Percentiles rank a stretch among this genome's conserved stretches.
Evolutionary conservation across 1,140 invertebrate species (phyloP).

Genomic region (Bilobella aurantiaca): DNA sequence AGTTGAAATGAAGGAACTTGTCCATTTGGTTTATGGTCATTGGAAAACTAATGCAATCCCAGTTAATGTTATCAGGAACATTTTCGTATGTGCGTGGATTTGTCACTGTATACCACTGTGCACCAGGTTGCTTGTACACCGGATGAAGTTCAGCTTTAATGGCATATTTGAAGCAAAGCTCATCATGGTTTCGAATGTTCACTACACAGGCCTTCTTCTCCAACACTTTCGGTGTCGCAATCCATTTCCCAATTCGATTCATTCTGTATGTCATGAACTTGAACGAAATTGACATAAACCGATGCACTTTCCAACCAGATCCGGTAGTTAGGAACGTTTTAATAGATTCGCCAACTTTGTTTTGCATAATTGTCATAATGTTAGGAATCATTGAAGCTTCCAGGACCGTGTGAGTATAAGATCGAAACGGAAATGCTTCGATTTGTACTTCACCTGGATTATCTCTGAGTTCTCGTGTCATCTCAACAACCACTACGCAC

Average conservation of each 20-base stretch:
- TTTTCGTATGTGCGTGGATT: neutral
- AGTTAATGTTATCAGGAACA: neutral
- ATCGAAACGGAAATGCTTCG: too few species aligned
- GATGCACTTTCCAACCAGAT: neutral
- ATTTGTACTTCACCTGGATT: too few species aligned
- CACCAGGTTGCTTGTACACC: neutral
- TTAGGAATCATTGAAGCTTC: neutral
- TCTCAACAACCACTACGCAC: too few species aligned
- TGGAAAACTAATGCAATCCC: slow-evolving; percentile 6
- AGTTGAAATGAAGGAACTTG: neutral
- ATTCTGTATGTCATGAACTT: neutral
- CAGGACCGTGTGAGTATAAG: too few species aligned
- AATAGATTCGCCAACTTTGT: neutral
- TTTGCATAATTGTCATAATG: neutral
- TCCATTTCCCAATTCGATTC: neutral
- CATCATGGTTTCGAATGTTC: neutral
- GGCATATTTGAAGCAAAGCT: neutral
- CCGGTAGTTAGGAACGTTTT: neutral
- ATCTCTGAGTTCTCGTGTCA: too few species aligned
- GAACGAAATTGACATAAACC: neutral
- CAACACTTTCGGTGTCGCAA: neutral
- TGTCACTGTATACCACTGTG: neutral
- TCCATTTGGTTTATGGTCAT: neutral
- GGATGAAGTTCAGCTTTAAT: neutral
- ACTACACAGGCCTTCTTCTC: neutral